Base-by-base conservation (phyloP, 1,140 invertebrate species). In the Monomorium pharaonis region DNA sequence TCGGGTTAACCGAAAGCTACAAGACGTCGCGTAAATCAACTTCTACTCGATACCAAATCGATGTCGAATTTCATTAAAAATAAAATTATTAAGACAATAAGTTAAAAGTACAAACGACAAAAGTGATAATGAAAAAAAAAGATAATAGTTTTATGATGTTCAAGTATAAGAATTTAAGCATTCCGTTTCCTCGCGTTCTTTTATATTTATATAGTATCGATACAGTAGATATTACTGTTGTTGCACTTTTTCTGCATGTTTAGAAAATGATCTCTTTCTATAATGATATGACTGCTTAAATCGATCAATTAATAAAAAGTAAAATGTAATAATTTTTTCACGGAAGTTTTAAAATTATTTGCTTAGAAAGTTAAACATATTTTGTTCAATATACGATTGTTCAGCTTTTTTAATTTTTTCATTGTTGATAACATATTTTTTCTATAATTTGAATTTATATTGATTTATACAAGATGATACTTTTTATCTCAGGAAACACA, bases 391-490 rank as follows among this genome's bases (percentile, higher is more conserved):
- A 21, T 51, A 62, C 10, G 14, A 86, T 74, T 74, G 44, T 44
- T 49, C 16, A 84, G 37, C 67, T 72, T 70, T 56, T 51, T 88
- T 56, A 69, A 63, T 47, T 56, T 70, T 7, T 76, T 75, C 12
- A 30, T 33, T n/a, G 65, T 69, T 24, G 62, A 44, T 78, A 56
- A 85, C 33, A 60, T 65, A 74, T 80, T 84, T 74, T 60, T 58
- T 88, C 83, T 91, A 10, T 60, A n/a, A 58, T 42, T 56, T 18
- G 21, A 67, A 37, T 4, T 69, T 54, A 6, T 44, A 3, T 37
- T 33, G 16, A 49, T 63, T 58, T 47, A 14, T 62, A 76, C 51
- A 51, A 37, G 0, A 62, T 42, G 7, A 65, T 62, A 76, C n/a
- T n/a, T 44, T n/a, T 3, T 78, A 27, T 60, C 30, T 74, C 7